These are phyloP conservation scores for Enteromius treurensis DNA, from an alignment of 2,797 vertebrate species.

Conservation along the genomic window DNA sequence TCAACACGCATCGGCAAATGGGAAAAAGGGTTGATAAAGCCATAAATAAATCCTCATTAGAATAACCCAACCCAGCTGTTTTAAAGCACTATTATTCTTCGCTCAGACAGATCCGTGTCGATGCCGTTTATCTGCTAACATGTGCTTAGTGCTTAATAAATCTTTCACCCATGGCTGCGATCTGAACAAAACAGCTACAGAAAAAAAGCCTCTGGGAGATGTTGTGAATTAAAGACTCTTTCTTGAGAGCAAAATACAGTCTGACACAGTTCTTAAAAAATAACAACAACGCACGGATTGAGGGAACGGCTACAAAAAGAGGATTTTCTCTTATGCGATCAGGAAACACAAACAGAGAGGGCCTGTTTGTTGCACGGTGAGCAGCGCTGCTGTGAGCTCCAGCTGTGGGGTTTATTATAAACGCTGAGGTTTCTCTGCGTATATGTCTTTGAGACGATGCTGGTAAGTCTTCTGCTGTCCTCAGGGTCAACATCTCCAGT, in stretches of 20 bases:
- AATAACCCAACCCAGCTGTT: constrained; percentile 46
- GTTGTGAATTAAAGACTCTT: constrained; percentile 42
- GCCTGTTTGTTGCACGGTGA: constrained; percentile 1
- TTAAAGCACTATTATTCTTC: constrained; percentile 52
- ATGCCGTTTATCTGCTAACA: constrained; percentile 52
- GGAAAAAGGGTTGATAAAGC: background rate
- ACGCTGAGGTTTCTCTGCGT: constrained; percentile 23
- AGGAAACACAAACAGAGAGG: constrained; percentile 11
- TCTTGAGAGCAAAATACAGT: constrained; percentile 45
- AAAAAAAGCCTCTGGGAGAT: constrained; percentile 44
- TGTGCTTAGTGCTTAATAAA: constrained; percentile 56
- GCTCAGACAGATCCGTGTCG: constrained; percentile 33
- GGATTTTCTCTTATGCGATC: constrained; percentile 37
- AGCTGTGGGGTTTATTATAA: constrained; percentile 46
- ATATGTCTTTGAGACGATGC: constrained; percentile 21
- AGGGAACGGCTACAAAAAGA: constrained; percentile 39
- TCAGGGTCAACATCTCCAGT: constrained; percentile 15
- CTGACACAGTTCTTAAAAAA: constrained; percentile 53
- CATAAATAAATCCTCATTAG: constrained; percentile 34
- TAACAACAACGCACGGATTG: constrained; percentile 51
- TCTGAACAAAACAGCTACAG: constrained; percentile 2
- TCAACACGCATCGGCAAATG: constrained; percentile 22
- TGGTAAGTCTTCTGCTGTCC: constrained; percentile 14
- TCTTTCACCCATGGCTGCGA: constrained; percentile 42
- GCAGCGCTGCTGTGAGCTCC: constrained; percentile 16